Evolutionary conservation across 1,140 invertebrate species (phyloP).

Genomic region (Penaeus indicus): DNA sequence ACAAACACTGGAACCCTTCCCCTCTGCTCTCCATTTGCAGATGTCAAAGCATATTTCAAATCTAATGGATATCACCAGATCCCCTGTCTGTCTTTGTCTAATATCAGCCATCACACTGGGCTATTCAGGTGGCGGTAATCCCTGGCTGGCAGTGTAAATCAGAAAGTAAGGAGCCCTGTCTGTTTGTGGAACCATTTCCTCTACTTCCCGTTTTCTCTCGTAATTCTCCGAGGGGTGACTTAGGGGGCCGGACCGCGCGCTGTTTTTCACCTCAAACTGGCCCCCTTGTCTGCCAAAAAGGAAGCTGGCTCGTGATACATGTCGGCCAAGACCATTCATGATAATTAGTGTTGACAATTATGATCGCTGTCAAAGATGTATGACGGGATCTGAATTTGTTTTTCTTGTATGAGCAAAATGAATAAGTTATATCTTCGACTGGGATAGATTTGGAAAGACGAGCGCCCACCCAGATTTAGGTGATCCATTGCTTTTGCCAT

Average conservation of each 20-base stretch:
- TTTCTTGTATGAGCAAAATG: constrained; percentile 23
- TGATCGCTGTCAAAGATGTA: constrained; percentile 49
- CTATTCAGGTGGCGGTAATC: constrained; percentile 34
- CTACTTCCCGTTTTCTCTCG: constrained; percentile 55
- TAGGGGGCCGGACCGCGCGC: constrained; percentile 47
- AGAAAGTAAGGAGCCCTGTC: constrained; percentile 55
- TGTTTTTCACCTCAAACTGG: constrained; percentile 49
- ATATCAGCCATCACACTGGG: neutral
- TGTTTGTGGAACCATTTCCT: constrained; percentile 60
- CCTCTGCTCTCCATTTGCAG: constrained; percentile 35
- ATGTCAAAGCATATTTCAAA: constrained; percentile 5
- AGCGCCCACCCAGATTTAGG: neutral
- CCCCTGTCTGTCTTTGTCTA: no score
- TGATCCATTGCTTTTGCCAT: constrained; percentile 39
- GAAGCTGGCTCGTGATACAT: constrained; percentile 57
- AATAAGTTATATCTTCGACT: neutral
- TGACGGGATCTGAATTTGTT: constrained; percentile 56
- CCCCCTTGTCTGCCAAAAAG: constrained; percentile 53
- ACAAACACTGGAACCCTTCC: constrained; percentile 12
- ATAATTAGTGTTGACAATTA: constrained; percentile 62
- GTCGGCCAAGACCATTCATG: constrained; percentile 46
- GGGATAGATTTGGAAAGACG: neutral
- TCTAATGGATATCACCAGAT: no score
- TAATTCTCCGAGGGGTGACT: constrained; percentile 53
- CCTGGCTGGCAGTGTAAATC: constrained; percentile 58